Conservation (phyloP, 2,113 vertebrate species). For the Actenoides hombroni region DNA sequence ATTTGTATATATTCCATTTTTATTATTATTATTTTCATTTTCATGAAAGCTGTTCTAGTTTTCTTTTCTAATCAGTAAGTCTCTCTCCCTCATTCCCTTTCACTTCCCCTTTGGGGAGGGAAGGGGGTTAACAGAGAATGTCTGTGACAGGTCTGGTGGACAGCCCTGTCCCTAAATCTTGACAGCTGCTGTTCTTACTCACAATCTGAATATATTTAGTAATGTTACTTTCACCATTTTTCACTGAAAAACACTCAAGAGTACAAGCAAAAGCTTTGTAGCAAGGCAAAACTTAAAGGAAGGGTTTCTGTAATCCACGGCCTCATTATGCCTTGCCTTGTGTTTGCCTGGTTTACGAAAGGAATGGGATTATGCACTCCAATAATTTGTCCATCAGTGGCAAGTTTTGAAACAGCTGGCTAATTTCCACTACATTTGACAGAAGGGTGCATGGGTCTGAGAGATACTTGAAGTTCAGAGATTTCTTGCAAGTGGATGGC, state of each 20-base stretch:
- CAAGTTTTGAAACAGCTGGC: neutral
- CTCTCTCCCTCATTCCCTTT: no score
- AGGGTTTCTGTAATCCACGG: neutral
- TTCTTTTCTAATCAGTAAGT: no score
- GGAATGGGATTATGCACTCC: neutral
- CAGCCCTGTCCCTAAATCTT: no score
- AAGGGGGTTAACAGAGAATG: no score
- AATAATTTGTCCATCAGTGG: neutral
- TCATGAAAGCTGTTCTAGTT: no score
- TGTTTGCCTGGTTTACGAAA: neutral
- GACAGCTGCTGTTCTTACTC: no score
- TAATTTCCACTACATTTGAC: neutral
- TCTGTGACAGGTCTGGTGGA: no score
- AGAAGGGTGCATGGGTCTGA: neutral
- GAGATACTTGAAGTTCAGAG: neutral
- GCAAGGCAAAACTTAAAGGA: neutral
- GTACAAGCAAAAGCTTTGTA: neutral
- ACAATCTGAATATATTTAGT: neutral
- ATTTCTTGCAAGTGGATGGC: neutral
- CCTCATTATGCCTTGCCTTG: neutral
- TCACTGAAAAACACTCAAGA: neutral
- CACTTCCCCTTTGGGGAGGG: no score
- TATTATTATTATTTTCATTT: no score
- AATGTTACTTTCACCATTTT: neutral
- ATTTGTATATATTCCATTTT: no score